Percentiles rank a stretch among this genome's conserved stretches.
phyloP scores from a whole-genome alignment of 2,797 vertebrate species.

The Falco rusticolus region DNA sequence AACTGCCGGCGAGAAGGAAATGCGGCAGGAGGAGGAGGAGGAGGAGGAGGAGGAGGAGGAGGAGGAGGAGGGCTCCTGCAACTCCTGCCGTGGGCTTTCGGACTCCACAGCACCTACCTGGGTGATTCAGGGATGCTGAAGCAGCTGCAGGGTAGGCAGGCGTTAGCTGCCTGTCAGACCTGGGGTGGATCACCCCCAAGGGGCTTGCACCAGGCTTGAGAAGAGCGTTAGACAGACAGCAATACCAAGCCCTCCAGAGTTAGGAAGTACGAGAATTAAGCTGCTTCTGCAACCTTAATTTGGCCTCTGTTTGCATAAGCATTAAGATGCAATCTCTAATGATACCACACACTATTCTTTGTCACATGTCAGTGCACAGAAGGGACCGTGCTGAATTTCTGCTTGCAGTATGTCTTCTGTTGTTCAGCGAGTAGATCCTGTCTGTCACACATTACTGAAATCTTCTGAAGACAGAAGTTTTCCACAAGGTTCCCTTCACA shows the following conservation, averaged over 20 bases:
- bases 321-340: not conserved
- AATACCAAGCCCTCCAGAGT: not conserved
- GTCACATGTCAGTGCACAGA: not conserved
- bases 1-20: conserved; percentile 44
- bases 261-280: conserved; percentile 2
- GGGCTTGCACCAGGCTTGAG: not conserved
- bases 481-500: not conserved
- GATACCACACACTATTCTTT: not conserved
- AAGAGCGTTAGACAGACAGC: not conserved
- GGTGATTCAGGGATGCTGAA: not conserved
- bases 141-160: not conserved
- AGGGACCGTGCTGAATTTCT: not conserved
- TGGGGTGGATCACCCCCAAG: not conserved
- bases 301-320: conserved; percentile 8
- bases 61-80: not conserved
- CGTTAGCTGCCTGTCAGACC: not conserved
- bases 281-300: conserved; percentile 11
- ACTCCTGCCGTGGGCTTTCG: not conserved
- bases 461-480: not conserved
- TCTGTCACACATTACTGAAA: not conserved
- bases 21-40: not conserved
- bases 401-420: not conserved
- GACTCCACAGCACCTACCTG: not conserved
- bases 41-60: not conserved
- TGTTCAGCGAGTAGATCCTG: not conserved